phyloP scores from a whole-genome alignment of 2,113 vertebrate species.

The Forbesichthys papilliferus region DNA sequence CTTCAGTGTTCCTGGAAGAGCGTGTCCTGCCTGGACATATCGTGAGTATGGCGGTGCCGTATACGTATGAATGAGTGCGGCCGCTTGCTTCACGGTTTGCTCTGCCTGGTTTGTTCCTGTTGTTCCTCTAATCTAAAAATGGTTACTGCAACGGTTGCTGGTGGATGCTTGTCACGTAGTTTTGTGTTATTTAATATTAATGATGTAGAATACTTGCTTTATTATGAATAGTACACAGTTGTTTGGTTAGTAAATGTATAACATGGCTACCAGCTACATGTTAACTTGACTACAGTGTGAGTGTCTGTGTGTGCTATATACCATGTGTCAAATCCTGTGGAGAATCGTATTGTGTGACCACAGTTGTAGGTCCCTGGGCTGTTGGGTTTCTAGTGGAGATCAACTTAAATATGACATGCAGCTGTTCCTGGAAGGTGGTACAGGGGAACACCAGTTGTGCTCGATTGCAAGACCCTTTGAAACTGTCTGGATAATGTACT shows the following conservation, averaged over 20 bases:
- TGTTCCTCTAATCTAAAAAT: too few species aligned
- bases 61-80: too few species aligned
- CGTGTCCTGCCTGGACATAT: conserved; percentile 36
- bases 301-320: too few species aligned
- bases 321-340: too few species aligned
- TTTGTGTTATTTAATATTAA: too few species aligned
- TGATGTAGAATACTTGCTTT: too few species aligned
- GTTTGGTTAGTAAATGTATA: too few species aligned
- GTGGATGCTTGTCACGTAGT: too few species aligned
- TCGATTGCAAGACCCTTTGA: not conserved
- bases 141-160: too few species aligned
- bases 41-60: conserved; percentile 53
- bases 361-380: not conserved
- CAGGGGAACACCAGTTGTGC: conserved; percentile 22
- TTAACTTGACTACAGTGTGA: too few species aligned
- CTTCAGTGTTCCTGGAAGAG: conserved; percentile 38
- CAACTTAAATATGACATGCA: conserved; percentile 49
- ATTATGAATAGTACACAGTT: too few species aligned
- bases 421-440: conserved; percentile 47
- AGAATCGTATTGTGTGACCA: not conserved
- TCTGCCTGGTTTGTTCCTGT: not conserved
- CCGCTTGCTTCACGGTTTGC: not conserved
- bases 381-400: conserved; percentile 16
- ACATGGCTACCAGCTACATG: too few species aligned
- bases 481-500: not conserved